Conservation (phyloP, 2,797 vertebrate species). For the Notamacropus eugenii region DNA sequence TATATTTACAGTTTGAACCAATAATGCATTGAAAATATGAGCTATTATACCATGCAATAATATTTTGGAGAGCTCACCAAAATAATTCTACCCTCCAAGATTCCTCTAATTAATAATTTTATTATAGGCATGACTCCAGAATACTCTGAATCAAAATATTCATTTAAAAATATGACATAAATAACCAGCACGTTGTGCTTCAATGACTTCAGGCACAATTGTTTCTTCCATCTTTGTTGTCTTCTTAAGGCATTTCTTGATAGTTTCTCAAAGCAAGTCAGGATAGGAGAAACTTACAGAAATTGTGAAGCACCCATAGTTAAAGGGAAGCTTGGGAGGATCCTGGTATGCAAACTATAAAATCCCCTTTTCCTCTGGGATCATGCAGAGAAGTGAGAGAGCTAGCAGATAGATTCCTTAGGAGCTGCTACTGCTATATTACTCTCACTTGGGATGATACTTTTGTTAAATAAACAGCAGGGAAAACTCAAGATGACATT, state of each 20-base stretch:
- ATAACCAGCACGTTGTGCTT: not conserved
- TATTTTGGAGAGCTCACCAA: not conserved
- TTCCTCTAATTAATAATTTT: not conserved
- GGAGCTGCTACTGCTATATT: too few relatives aligned
- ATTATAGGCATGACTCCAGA: not conserved
- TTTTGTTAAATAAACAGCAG: not conserved
- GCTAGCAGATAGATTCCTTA: not conserved
- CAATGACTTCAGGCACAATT: not conserved
- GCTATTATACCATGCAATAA: not conserved
- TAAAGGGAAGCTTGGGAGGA: not conserved
- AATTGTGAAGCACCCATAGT: not conserved
- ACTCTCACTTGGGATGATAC: not conserved
- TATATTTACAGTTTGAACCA: not conserved
- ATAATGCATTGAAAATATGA: not conserved
- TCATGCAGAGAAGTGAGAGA: not conserved
- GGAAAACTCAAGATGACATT: not conserved
- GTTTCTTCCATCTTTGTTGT: not conserved
- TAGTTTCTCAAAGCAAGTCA: not conserved
- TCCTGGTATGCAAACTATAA: not conserved
- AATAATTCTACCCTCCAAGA: not conserved
- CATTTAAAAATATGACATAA: not conserved
- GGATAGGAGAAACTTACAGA: not conserved
- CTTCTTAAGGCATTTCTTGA: not conserved
- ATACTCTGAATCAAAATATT: not conserved
- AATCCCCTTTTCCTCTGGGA: not conserved